Conservation (phyloP, 2,888 invertebrate species). For the Axea sp. region DNA sequence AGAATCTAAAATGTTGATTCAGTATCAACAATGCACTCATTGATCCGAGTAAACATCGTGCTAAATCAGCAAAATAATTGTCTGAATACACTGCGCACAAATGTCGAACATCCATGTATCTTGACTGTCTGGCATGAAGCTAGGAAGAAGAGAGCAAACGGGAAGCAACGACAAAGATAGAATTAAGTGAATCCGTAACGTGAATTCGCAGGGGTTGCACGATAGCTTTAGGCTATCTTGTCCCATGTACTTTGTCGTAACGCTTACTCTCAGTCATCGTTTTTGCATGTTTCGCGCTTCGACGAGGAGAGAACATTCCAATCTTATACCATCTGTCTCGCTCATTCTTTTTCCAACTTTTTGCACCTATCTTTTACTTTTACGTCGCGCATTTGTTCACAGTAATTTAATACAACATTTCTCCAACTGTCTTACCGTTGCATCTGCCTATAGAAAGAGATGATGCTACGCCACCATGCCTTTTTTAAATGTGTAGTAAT, state of each 20-base stretch:
- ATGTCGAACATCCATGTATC: slow-evolving; percentile 55
- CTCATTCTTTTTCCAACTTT: slow-evolving; percentile 17
- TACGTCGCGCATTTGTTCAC: slow-evolving; percentile 30
- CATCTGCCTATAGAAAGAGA: slow-evolving; percentile 3
- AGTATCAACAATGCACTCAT: slow-evolving; percentile 52
- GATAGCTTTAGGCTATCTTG: slow-evolving; percentile 72
- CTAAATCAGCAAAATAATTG: slow-evolving; percentile 58
- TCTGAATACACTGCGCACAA: slow-evolving; percentile 47
- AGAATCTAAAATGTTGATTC: slow-evolving; percentile 50
- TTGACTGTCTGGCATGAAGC: slow-evolving; percentile 34
- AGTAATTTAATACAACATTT: slow-evolving; percentile 37
- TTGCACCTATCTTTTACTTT: slow-evolving; percentile 7
- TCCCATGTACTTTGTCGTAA: slow-evolving; percentile 62
- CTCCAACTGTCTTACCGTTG: slow-evolving; percentile 3
- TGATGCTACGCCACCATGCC: no score
- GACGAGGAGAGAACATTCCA: slow-evolving; percentile 48
- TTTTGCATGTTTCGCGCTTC: slow-evolving; percentile 59
- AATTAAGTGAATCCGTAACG: slow-evolving; percentile 74
- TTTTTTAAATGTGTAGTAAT: no score
- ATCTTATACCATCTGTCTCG: slow-evolving; percentile 24
- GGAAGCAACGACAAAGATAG: slow-evolving; percentile 21
- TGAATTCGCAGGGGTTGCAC: slow-evolving; percentile 71
- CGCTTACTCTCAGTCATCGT: slow-evolving; percentile 60
- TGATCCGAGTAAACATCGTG: slow-evolving; percentile 50
- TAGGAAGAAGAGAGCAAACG: slow-evolving; percentile 26